Evolutionary conservation across 1,140 invertebrate species (phyloP), one percentile per base, ranked within the genome.

Genomic region (Venturia canescens): DNA sequence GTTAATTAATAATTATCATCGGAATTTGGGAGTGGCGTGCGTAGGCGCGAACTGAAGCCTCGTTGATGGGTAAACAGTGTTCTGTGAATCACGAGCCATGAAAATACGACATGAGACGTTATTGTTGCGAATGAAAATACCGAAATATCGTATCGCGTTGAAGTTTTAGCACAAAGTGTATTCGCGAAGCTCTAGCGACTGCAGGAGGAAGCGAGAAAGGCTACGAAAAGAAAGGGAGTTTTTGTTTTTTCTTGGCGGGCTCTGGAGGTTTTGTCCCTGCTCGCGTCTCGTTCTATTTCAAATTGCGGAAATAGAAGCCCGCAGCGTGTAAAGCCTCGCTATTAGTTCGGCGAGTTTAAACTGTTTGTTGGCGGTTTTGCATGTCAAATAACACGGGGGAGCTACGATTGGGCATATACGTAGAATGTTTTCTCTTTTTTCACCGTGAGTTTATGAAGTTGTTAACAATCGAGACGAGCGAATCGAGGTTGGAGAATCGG

Each of bases 1-100:
- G 80, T 82, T 84, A 84, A 82, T 84, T 84, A 82, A 82, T 84
- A 82, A 82, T 84, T 82, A 82, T 74, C 60, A n/a, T 34, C 38
- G n/a, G 57, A 53, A 82, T 38, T 76, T 70, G 78, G 78, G 60
- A 79, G 78, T 75, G 78, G 71, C 78, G 21, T 34, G 13, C 29
- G n/a, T 69, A 21, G 16, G n/a, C 50, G 50, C 18, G 38, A 44
- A 44, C 7, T 44, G 38, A 11, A 44, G 38, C 38, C 60, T 26
- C 29, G 31, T 53, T 53, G 48, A 75, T 48, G 75, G 15, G 29
- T 27, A 13, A 31, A 78, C 66, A 78, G n/a, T 38, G 75, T 18
- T 53, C 18, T 53, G 6, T 53, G 18, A 53, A 53, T 53, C 50
- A n/a, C 50, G 50, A 44, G 7, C 7, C 38, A 44, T 5, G 38